These are phyloP conservation scores for Lytechinus pictus DNA, from an alignment of 35 echinoderm and acorn worm genomes.

Conservation along the genomic window DNA sequence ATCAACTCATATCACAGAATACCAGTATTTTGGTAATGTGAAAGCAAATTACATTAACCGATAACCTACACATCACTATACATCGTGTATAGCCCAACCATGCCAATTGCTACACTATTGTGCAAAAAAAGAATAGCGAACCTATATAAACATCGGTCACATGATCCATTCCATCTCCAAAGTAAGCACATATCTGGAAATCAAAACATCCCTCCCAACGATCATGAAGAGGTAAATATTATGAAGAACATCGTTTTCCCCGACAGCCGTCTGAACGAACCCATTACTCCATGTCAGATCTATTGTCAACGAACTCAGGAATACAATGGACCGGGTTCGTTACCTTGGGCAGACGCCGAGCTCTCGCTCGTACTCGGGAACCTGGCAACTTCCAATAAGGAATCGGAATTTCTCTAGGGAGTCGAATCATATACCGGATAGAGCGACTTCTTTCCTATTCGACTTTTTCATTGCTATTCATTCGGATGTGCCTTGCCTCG, in stretches of 20 bases:
- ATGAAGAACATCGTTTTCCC: neutral
- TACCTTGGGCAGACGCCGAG: neutral
- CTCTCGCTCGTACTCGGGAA: neutral
- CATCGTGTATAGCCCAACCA: neutral
- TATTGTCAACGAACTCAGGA: neutral
- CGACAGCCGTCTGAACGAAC: neutral
- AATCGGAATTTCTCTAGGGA: neutral
- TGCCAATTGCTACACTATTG: neutral
- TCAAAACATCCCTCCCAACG: neutral
- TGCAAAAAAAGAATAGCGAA: neutral
- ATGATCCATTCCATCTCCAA: neutral
- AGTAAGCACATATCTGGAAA: neutral
- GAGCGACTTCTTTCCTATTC: neutral
- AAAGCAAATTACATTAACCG: no score
- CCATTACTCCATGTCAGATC: neutral
- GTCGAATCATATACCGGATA: neutral
- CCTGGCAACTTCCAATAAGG: neutral
- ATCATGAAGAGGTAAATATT: neutral
- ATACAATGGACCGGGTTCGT: neutral
- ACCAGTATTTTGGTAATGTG: no score
- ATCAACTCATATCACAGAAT: no score
- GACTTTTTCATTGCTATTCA: neutral
- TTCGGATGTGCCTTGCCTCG: neutral
- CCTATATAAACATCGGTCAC: neutral
- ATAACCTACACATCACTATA: neutral